Percentiles rank a stretch among this genome's conserved stretches.
These are phyloP conservation scores for Siphamia tubifer DNA, from an alignment of 2,113 vertebrate species.

Conservation along the genomic window DNA sequence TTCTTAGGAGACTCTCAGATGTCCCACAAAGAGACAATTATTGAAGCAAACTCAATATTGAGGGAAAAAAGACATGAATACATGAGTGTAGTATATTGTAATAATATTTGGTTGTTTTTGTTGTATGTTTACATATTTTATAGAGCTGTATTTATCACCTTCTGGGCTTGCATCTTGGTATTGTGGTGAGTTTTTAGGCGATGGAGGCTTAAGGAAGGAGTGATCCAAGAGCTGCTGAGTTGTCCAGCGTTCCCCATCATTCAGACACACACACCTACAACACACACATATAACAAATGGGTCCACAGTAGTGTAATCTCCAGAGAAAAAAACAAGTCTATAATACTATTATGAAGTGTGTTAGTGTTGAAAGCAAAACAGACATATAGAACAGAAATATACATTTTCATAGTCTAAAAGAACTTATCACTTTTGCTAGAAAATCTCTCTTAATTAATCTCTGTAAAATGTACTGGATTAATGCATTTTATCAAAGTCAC, in stretches of 20 bases:
- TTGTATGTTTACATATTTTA: neutral
- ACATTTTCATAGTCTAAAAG: neutral
- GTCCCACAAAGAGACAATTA: too few relatives aligned
- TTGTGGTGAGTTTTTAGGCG: slow-evolving; percentile 74
- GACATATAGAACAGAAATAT: neutral
- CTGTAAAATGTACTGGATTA: too few relatives aligned
- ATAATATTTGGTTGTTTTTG: neutral
- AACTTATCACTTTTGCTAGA: neutral
- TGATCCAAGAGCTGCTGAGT: slow-evolving; percentile 91
- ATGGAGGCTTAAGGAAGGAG: slow-evolving; percentile 87
- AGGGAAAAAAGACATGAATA: too few relatives aligned
- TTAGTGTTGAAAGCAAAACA: neutral
- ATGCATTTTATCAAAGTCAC: too few relatives aligned
- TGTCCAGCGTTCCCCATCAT: slow-evolving; percentile 92
- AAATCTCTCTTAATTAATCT: too few relatives aligned
- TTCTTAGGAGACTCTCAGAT: too few relatives aligned
- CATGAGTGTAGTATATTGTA: neutral
- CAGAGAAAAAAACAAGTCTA: neutral
- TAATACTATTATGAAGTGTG: neutral
- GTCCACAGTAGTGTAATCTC: neutral
- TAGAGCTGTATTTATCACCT: slow-evolving; percentile 69
- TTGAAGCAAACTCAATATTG: too few relatives aligned
- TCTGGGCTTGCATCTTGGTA: slow-evolving; percentile 85
- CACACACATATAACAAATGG: neutral
- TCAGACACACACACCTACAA: slow-evolving; percentile 90